phyloP scores from a whole-genome alignment of 2,888 invertebrate species.

The Meganola albula region DNA sequence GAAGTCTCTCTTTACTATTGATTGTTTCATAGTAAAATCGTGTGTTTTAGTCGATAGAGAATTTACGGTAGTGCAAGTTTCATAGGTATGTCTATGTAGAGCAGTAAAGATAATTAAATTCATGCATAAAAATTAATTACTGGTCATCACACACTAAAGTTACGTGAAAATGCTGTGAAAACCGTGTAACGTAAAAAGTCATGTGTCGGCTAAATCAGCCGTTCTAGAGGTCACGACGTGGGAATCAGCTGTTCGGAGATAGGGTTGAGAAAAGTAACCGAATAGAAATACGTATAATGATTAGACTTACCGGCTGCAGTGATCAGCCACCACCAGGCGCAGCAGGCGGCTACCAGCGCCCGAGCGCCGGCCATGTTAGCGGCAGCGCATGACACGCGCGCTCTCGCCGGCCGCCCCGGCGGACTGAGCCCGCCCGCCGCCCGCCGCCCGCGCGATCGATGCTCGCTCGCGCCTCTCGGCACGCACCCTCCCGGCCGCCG shows the following conservation, averaged over 20 bases:
- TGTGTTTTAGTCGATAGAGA: too few relatives aligned
- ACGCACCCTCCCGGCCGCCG: constrained; percentile 54
- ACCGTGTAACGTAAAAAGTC: constrained; percentile 40
- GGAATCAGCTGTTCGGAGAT: constrained; percentile 54
- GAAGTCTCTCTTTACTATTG: too few relatives aligned
- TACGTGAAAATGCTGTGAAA: constrained; percentile 41
- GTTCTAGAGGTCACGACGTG: constrained; percentile 29
- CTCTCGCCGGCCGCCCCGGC: constrained; percentile 77
- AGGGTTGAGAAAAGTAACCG: constrained; percentile 3
- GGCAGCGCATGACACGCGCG: constrained; percentile 76
- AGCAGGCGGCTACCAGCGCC: constrained; percentile 76
- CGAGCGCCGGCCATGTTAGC: constrained; percentile 77
- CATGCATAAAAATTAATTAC: too few relatives aligned
- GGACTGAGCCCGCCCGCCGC: constrained; percentile 67
- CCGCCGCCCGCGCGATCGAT: constrained; percentile 55
- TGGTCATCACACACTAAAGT: constrained; percentile 37
- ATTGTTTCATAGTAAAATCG: too few relatives aligned
- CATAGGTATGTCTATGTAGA: too few relatives aligned
- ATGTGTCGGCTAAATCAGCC: constrained; percentile 33
- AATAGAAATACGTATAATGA: constrained; percentile 6
- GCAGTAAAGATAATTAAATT: too few relatives aligned
- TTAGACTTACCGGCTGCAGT: constrained; percentile 72
- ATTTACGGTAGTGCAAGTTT: too few relatives aligned
- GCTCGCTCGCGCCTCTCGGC: constrained; percentile 53
- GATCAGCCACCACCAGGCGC: constrained; percentile 75